Conservation (phyloP, 2,113 vertebrate genomes). For the Cyprinodon tularosa region DNA sequence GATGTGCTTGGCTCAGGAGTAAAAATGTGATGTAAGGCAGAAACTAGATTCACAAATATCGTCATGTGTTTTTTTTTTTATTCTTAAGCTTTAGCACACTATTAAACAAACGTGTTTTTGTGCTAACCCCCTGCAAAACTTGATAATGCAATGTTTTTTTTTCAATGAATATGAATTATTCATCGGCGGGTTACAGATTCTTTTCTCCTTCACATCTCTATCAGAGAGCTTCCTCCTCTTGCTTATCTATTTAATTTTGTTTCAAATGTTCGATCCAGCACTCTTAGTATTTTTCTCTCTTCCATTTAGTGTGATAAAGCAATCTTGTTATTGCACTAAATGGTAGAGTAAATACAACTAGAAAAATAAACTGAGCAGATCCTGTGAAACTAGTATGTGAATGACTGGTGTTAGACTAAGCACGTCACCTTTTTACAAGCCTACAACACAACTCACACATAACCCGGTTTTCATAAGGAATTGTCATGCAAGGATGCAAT, state of each 20-base stretch:
- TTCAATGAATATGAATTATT: slow-evolving; percentile 62
- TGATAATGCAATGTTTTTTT: slow-evolving; percentile 60
- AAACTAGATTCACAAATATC: slow-evolving; percentile 18
- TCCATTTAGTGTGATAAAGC: not conserved
- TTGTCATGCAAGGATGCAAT: slow-evolving; percentile 28
- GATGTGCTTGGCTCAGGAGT: slow-evolving; percentile 45
- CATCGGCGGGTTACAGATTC: slow-evolving; percentile 29
- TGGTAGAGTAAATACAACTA: not conserved
- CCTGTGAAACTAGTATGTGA: slow-evolving; percentile 37
- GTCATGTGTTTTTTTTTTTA: not conserved
- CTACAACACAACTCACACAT: slow-evolving; percentile 56
- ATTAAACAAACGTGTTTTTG: slow-evolving; percentile 27
- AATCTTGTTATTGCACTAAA: not conserved
- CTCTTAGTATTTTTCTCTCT: not conserved
- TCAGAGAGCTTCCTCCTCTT: slow-evolving; percentile 11
- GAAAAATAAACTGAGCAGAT: not conserved
- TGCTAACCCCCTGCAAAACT: slow-evolving; percentile 60
- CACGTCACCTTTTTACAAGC: slow-evolving; percentile 41
- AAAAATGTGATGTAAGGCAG: slow-evolving; percentile 27
- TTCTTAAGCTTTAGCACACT: slow-evolving; percentile 1
- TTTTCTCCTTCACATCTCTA: not conserved
- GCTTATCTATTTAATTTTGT: slow-evolving; percentile 19
- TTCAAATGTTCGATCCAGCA: not conserved
- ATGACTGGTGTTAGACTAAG: slow-evolving; percentile 53
- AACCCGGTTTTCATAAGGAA: slow-evolving; percentile 31